Evolutionary conservation across 2,797 vertebrate genomes (phyloP).

Genomic region (Pangasius krempfi): DNA sequence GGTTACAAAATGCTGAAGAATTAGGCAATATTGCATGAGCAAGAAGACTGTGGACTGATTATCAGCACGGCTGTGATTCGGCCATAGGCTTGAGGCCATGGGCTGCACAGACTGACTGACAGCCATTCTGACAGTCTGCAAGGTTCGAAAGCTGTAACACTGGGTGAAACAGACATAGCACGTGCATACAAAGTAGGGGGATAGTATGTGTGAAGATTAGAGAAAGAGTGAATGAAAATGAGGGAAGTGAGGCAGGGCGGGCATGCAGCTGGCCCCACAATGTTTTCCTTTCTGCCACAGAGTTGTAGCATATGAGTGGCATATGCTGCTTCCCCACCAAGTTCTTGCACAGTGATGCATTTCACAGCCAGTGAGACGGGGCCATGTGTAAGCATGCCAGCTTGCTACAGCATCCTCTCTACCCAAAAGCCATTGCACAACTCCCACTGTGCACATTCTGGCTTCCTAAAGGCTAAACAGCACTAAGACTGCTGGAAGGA

Average conservation of each 20-base stretch:
- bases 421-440: slow-evolving; percentile 21
- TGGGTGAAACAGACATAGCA: neutral
- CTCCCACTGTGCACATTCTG: neutral
- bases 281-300: slow-evolving; percentile 18
- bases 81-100: no score
- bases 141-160: neutral
- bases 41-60: neutral
- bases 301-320: slow-evolving; percentile 26
- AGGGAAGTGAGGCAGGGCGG: slow-evolving; percentile 7
- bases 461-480: slow-evolving; percentile 20
- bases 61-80: neutral
- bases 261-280: slow-evolving; percentile 37
- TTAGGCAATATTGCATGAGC: neutral
- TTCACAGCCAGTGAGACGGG: slow-evolving; percentile 43
- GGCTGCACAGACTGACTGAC: neutral
- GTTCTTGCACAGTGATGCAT: slow-evolving; percentile 32
- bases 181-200: neutral
- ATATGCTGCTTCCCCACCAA: slow-evolving; percentile 43
- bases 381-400: slow-evolving; percentile 51
- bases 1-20: neutral
- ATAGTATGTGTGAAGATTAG: neutral
- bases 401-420: slow-evolving; percentile 34
- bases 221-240: slow-evolving; percentile 1
- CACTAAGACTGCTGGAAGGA: slow-evolving; percentile 7
- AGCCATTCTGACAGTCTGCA: neutral